A percentile compares a stretch with the other conserved stretches of the same genome.
Conservation (phyloP, 2,888 invertebrate species). For the Helleia helle region DNA sequence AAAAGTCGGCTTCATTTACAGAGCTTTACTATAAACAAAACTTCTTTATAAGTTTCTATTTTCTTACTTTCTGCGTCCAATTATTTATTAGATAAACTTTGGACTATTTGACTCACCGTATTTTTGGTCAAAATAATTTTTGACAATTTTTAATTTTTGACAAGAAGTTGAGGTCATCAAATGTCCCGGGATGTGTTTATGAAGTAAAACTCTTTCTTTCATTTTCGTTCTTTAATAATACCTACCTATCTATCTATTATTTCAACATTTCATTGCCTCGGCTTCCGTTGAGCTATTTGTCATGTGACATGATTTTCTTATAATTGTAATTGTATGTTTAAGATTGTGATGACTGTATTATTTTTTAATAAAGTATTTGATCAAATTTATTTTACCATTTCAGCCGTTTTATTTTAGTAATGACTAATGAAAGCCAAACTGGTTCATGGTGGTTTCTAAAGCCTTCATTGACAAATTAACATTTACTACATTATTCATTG, state of each 20-base stretch:
- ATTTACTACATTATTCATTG: too few relatives aligned
- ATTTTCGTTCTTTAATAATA: constrained; percentile 10
- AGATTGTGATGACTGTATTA: constrained; percentile 8
- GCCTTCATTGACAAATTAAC: too few relatives aligned
- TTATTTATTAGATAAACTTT: too few relatives aligned
- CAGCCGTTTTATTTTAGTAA: too few relatives aligned
- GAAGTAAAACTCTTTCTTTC: constrained; percentile 11
- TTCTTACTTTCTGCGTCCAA: too few relatives aligned
- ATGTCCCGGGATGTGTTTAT: constrained; percentile 33
- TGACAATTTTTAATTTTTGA: constrained; percentile 13
- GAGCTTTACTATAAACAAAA: too few relatives aligned
- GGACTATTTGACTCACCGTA: too few relatives aligned
- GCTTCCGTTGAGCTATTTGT: constrained; percentile 31
- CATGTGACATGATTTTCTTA: neutral
- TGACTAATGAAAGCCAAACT: too few relatives aligned
- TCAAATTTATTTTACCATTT: neutral
- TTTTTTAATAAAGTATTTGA: constrained; percentile 5
- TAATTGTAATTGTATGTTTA: constrained; percentile 5
- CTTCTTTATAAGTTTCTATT: too few relatives aligned
- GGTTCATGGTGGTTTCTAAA: too few relatives aligned
- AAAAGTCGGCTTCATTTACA: too few relatives aligned
- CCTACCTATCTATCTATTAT: constrained; percentile 11
- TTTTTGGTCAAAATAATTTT: too few relatives aligned
- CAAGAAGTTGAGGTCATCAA: constrained; percentile 62
- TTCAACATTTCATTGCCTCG: constrained; percentile 55